phyloP scores from a whole-genome alignment of 2,888 invertebrate genomes.

The Apotomis capreana region DNA sequence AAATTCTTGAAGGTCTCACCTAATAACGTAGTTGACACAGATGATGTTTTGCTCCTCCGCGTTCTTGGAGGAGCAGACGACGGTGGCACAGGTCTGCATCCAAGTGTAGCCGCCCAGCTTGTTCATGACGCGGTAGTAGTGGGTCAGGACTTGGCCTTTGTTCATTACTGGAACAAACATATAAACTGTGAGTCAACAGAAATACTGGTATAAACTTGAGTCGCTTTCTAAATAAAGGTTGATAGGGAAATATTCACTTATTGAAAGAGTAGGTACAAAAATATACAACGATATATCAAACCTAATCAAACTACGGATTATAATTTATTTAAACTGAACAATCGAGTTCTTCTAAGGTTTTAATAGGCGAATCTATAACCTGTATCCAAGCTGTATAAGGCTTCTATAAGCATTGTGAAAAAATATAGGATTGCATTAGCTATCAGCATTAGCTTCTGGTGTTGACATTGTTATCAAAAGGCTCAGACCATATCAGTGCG shows the following conservation, averaged over 20 bases:
- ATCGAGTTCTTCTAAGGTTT: not conserved
- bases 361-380: not conserved
- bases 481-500: conserved; percentile 31
- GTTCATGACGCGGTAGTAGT: conserved; percentile 98
- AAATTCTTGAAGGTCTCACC: conserved; percentile 80
- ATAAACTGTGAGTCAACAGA: not conserved
- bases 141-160: conserved; percentile 98
- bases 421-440: conserved; percentile 11
- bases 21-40: conserved; percentile 98
- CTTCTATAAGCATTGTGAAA: conserved; percentile 22
- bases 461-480: conserved; percentile 41
- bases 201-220: not conserved
- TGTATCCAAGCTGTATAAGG: not conserved
- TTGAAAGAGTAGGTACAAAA: not conserved
- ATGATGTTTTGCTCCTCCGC: conserved; percentile 98
- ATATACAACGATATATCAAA: no score
- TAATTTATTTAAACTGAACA: not conserved
- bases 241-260: not conserved
- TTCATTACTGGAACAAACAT: conserved; percentile 90
- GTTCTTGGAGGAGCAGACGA: conserved; percentile 97
- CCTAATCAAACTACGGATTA: no score
- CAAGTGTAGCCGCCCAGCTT: conserved; percentile 98
- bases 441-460: conserved; percentile 37
- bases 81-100: conserved; percentile 98
- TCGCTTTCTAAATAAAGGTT: not conserved